These are phyloP conservation scores for Corythornis madagascariensis DNA, from an alignment of 2,113 vertebrate genomes.

Conservation along the genomic window DNA sequence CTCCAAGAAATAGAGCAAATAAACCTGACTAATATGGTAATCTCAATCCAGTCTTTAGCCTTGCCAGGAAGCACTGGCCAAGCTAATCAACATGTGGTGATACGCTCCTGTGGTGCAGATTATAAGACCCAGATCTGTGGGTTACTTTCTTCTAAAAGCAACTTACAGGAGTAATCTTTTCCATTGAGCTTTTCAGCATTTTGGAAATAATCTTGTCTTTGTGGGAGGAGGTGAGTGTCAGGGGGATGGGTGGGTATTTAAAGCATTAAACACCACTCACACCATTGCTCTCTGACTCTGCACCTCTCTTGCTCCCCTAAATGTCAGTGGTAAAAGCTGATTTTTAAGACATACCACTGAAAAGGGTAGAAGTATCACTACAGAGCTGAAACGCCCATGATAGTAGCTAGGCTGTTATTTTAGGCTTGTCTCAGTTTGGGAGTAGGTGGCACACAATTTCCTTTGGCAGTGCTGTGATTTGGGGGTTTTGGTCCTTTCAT, in stretches of 20 bases:
- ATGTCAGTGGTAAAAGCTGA: not conserved
- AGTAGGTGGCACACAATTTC: not conserved
- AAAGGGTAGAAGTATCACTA: not conserved
- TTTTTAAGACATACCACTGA: not conserved
- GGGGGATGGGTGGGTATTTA: not conserved
- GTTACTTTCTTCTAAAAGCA: not conserved
- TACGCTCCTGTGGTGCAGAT: not conserved
- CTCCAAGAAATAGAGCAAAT: not conserved
- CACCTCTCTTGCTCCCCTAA: not conserved
- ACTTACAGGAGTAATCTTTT: not conserved
- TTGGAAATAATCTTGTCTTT: not conserved
- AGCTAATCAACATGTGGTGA: not conserved
- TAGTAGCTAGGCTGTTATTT: not conserved
- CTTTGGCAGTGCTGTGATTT: not conserved
- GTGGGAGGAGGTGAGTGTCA: not conserved
- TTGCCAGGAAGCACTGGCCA: not conserved
- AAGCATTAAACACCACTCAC: not conserved
- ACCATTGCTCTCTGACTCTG: not conserved
- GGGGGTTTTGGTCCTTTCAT: not conserved
- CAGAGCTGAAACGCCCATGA: accelerated
- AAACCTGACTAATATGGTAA: not conserved
- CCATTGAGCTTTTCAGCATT: not conserved
- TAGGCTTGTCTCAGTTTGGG: not conserved
- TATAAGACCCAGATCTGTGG: not conserved
- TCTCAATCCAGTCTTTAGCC: not conserved